A percentile compares a stretch with the other conserved stretches of the same genome.
Evolutionary conservation across 2,113 vertebrate species (phyloP).

Genomic region (Paralichthys olivaceus): DNA sequence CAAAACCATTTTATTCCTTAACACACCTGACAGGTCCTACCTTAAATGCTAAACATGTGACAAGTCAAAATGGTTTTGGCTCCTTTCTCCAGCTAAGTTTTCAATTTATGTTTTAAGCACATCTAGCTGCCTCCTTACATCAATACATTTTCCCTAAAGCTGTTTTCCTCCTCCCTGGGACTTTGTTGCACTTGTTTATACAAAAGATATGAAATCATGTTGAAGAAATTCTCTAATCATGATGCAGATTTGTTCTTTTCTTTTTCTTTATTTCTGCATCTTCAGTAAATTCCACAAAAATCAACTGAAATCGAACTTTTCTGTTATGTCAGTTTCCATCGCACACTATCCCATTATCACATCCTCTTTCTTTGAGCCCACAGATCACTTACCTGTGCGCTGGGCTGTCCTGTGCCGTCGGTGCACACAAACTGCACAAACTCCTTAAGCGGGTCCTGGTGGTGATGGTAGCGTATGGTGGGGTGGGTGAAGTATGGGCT

Average conservation of each 20-base stretch:
- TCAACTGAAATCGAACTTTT: not conserved
- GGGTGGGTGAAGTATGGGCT: conserved; percentile 97
- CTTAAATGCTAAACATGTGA: conserved; percentile 8
- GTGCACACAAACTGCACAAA: conserved; percentile 97
- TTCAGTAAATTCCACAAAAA: not conserved
- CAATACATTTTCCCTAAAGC: not conserved
- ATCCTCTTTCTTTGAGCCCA: not conserved
- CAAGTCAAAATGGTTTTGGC: conserved; percentile 5
- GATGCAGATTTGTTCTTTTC: not conserved
- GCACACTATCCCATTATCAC: not conserved
- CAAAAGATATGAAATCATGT: not conserved
- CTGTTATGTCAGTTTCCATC: not conserved
- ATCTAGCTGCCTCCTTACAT: conserved; percentile 33
- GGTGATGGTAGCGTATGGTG: conserved; percentile 97
- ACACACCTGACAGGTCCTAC: not conserved
- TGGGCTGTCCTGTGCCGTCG: conserved; percentile 91
- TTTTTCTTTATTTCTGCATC: not conserved
- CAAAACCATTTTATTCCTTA: not conserved
- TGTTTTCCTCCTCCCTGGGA: conserved; percentile 10
- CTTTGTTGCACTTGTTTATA: not conserved
- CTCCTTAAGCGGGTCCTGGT: conserved; percentile 96
- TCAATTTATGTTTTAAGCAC: conserved; percentile 12
- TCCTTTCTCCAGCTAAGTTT: conserved; percentile 34
- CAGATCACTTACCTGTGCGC: conserved; percentile 88
- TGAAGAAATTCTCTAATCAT: not conserved